phyloP scores from a whole-genome alignment of 53 echinoderm and acorn worm genomes.

The Luidia sarsii region DNA sequence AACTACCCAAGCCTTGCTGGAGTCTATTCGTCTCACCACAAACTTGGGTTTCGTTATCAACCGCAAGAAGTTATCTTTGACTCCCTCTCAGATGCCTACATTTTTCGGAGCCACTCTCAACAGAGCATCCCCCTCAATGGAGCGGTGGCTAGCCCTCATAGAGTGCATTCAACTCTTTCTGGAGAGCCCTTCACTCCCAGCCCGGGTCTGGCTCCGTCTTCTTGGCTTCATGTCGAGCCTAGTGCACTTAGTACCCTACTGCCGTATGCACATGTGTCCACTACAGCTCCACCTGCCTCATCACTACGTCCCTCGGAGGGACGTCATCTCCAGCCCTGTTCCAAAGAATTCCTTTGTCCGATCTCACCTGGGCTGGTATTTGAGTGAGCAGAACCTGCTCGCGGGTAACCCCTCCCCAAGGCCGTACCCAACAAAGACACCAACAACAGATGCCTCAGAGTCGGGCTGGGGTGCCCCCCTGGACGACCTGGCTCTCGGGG shows the following conservation, averaged over 20 bases:
- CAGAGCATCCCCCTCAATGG: slow-evolving; percentile 11
- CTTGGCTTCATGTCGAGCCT: slow-evolving; percentile 39
- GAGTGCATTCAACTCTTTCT: neutral
- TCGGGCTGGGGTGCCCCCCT: neutral
- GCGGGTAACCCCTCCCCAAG: neutral
- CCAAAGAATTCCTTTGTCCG: neutral
- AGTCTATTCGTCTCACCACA: no score
- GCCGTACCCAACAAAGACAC: neutral
- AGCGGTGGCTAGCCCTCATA: neutral
- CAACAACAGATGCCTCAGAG: neutral
- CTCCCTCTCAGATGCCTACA: neutral
- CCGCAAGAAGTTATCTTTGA: neutral
- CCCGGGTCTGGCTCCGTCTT: neutral
- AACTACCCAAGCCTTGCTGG: neutral
- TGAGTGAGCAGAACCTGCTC: neutral
- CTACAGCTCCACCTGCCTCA: slow-evolving; percentile 43
- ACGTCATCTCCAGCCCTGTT: neutral
- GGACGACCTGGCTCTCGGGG: neutral
- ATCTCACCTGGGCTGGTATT: neutral
- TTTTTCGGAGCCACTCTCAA: neutral
- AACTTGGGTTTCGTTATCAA: no score
- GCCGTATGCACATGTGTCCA: slow-evolving; percentile 26
- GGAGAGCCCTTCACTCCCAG: neutral
- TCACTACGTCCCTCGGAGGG: slow-evolving; percentile 3
- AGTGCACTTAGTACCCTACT: slow-evolving; percentile 25